These are phyloP conservation scores for Drosophila stalkeri DNA, from an alignment of 2,888 invertebrate species.

Conservation along the genomic window DNA sequence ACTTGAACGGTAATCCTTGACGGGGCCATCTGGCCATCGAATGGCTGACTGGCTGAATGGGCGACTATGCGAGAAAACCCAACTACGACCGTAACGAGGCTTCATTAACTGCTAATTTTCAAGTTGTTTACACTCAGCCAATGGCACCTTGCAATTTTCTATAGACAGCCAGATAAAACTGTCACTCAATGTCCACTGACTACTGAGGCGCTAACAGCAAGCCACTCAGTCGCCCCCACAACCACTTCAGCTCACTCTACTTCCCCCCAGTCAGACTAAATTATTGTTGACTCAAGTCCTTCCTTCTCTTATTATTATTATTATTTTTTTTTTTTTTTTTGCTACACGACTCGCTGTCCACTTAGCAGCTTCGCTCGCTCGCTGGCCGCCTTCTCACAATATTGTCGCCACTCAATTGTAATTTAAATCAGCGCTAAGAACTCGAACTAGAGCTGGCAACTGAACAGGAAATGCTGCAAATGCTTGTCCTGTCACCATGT, in stretches of 20 bases:
- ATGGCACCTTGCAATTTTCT: constrained; percentile 61
- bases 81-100: constrained; percentile 59
- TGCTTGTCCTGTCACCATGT: constrained; percentile 46
- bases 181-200: constrained; percentile 71
- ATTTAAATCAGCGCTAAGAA: constrained; percentile 70
- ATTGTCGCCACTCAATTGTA: constrained; percentile 80
- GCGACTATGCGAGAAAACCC: background rate
- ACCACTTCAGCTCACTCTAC: background rate
- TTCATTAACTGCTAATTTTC: constrained; percentile 79
- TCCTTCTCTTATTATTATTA: constrained; percentile 34
- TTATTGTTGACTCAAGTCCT: constrained; percentile 79
- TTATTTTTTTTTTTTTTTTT: background rate
- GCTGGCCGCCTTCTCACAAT: constrained; percentile 51
- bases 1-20: constrained; percentile 34
- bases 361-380: constrained; percentile 54
- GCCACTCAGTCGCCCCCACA: constrained; percentile 19
- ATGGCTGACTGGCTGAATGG: too few relatives aligned
- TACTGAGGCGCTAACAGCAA: constrained; percentile 52
- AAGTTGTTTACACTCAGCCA: constrained; percentile 76
- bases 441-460: constrained; percentile 3
- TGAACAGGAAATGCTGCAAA: constrained; percentile 55
- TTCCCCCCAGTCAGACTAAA: constrained; percentile 45
- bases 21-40: too few relatives aligned
- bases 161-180: constrained; percentile 52
- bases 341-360: constrained; percentile 45